These are phyloP conservation scores for Typhlomys cinereus DNA, from an alignment of 2,113 vertebrate genomes.

Conservation along the genomic window DNA sequence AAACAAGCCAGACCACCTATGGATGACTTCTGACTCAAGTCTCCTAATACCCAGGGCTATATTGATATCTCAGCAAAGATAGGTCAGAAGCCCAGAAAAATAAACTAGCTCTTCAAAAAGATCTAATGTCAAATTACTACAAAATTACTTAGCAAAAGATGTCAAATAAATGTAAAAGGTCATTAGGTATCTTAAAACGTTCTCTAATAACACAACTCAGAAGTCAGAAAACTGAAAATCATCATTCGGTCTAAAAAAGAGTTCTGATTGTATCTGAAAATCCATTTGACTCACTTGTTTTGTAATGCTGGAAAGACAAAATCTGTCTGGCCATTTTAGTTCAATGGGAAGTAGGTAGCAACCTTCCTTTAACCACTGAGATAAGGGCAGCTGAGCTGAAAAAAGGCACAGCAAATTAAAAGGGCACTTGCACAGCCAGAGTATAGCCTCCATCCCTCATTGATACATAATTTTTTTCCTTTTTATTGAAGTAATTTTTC, in stretches of 20 bases:
- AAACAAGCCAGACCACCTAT: not conserved
- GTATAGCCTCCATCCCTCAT: not conserved
- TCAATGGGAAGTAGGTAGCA: not conserved
- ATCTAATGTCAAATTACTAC: not conserved
- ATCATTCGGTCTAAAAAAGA: slow-evolving; percentile 27
- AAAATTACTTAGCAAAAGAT: not conserved
- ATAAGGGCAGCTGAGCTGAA: slow-evolving; percentile 35
- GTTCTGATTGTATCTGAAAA: slow-evolving; percentile 56
- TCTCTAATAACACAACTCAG: not conserved
- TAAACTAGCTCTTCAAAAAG: not conserved
- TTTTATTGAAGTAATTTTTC: slow-evolving; percentile 53
- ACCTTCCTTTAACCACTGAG: not conserved
- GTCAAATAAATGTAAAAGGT: not conserved
- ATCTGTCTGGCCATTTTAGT: not conserved
- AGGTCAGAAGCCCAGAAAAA: not conserved
- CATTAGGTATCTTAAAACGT: not conserved
- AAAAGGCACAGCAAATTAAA: slow-evolving; percentile 17
- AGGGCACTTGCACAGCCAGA: not conserved
- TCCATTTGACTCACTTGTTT: slow-evolving; percentile 10
- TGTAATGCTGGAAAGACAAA: slow-evolving; percentile 37
- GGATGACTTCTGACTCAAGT: not conserved
- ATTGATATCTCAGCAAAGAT: not conserved
- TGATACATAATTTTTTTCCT: not conserved
- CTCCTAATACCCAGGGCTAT: not conserved
- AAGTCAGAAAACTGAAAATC: slow-evolving; percentile 8